Conservation (phyloP, 2,113 vertebrate genomes). For the Choloepus hoffmanni region DNA sequence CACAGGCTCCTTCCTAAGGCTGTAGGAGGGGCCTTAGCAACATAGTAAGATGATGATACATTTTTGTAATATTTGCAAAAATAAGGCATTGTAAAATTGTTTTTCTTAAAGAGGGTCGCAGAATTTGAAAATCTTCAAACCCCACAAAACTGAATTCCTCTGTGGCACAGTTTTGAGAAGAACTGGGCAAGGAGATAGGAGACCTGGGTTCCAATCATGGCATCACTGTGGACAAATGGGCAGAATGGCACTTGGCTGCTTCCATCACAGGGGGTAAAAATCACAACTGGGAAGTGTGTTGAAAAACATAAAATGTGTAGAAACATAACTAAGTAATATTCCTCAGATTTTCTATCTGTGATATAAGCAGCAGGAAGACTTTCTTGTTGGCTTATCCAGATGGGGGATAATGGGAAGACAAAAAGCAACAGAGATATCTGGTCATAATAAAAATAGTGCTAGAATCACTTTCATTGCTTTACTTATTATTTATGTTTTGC, state of each 20-base stretch:
- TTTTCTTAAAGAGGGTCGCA: conserved; percentile 20
- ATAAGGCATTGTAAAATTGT: neutral
- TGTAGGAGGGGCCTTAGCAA: neutral
- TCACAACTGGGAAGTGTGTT: neutral
- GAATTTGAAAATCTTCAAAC: neutral
- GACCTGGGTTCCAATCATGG: neutral
- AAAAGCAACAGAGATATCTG: no score
- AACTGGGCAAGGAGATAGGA: neutral
- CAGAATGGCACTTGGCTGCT: neutral
- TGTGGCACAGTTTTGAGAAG: neutral
- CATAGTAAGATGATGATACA: neutral
- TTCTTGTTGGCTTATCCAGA: no score
- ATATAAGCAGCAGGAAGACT: neutral
- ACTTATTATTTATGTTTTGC: no score
- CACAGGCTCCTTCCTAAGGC: neutral
- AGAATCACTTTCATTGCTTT: no score
- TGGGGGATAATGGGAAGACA: no score
- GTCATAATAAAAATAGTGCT: no score
- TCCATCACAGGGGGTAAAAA: neutral
- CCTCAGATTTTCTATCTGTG: neutral
- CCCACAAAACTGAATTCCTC: no score
- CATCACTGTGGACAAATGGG: neutral
- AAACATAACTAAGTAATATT: neutral
- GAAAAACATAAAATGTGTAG: conserved; percentile 41
- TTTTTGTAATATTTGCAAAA: conserved; percentile 39